phyloP scores from a whole-genome alignment of 2,797 vertebrate species.

The Anguilla marmorata region DNA sequence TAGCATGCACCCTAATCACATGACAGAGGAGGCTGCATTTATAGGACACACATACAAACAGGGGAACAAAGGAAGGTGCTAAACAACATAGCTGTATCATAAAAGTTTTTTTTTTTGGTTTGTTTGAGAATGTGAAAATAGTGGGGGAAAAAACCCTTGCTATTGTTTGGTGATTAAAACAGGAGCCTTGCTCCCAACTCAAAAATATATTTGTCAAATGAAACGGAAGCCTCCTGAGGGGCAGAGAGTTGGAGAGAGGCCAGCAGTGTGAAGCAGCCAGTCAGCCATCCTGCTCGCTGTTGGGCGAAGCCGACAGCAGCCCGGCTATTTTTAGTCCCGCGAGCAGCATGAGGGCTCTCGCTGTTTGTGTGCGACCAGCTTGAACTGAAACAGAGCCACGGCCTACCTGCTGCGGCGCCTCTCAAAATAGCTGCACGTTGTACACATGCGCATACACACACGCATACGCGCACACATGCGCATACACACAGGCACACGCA shows the following conservation, averaged over 20 bases:
- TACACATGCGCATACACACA: slow-evolving; percentile 5
- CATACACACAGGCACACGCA: neutral
- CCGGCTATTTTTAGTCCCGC: slow-evolving; percentile 60
- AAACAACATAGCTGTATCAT: neutral
- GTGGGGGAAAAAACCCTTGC: neutral
- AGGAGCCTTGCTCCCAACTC: neutral
- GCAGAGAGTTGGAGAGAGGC: slow-evolving; percentile 17
- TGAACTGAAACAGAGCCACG: slow-evolving; percentile 50
- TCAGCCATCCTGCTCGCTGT: slow-evolving; percentile 46
- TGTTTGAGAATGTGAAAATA: neutral
- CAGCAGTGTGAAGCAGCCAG: slow-evolving; percentile 42
- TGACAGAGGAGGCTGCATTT: neutral
- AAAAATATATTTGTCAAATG: neutral
- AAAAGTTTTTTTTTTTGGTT: neutral
- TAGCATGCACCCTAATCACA: neutral
- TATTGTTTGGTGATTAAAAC: neutral
- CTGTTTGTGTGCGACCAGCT: slow-evolving; percentile 55
- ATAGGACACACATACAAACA: neutral
- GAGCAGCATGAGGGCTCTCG: slow-evolving; percentile 55
- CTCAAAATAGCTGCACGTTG: slow-evolving; percentile 34
- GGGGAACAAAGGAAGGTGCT: neutral
- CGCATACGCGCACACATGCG: neutral
- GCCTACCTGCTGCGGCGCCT: slow-evolving; percentile 42
- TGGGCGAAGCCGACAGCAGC: slow-evolving; percentile 48
- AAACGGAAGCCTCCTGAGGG: neutral